Evolutionary conservation across 2,113 vertebrate genomes (phyloP), one percentile per base, ranked within the genome.

Genomic region (Gobius niger): DNA sequence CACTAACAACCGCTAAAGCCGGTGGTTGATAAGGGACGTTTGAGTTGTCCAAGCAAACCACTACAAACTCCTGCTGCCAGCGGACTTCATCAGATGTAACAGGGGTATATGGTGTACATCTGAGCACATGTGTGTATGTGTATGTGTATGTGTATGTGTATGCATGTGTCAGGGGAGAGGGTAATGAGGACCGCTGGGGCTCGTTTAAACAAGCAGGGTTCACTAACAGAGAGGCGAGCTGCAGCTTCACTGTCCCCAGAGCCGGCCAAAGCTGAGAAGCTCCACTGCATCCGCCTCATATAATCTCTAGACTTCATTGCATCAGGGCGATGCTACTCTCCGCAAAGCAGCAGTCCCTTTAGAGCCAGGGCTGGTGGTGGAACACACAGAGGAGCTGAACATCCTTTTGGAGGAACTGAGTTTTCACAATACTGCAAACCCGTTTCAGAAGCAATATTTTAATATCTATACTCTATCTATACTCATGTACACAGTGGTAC

Each of bases 101-200:
- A 81, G 76, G 77, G 72, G 81, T 40, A 46, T 49, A 63, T 0
- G 64, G 9, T 67, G 59, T 65, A 63, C 73, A 75, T 60, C 44
- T 44, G 52, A 49, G 71, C 19, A 56, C 41, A 11, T 14, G 56
- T 49, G 14, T 56, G 7, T 40, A 16, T 64, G 70, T 60, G 75
- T 44, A 34, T 34, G 24, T 34, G n/a, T n/a, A 64, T 60, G 7
- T 46, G 16, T 68, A 63, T 52, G 75, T 49, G 67, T 3, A 63
- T 67, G 76, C 76, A 76, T 14, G 73, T 61, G 79, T 82, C 82
- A 44, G 66, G 88, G 82, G 88, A 90, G 80, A 82, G 84, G 83
- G 84, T 91, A 91, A 91, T 91, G 89, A 91, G 88, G 78, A 89
- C 89, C 85, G 10, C 84, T 84, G 90, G 87, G 90, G 86, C 89